Evolutionary conservation across 2,797 vertebrate species (phyloP).

Genomic region (Enteromius anoplus): DNA sequence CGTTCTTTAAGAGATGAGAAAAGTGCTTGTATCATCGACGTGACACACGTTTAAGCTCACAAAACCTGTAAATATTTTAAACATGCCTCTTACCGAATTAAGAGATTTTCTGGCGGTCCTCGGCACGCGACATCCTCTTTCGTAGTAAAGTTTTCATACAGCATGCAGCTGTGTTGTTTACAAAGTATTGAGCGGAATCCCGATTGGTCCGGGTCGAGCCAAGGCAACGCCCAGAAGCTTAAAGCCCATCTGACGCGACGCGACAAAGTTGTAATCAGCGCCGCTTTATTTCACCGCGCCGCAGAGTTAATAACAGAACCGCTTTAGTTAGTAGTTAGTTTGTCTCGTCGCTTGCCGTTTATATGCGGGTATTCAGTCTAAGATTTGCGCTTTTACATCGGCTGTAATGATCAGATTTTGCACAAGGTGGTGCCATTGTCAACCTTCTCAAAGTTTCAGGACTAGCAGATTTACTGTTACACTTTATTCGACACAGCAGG

Average conservation of each 20-base stretch:
- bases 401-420: not conserved
- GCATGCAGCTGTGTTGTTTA: constrained; percentile 78
- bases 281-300: not conserved
- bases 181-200: constrained; percentile 72
- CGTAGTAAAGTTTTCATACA: constrained; percentile 62
- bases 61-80: not conserved
- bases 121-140: constrained; percentile 16
- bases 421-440: constrained; percentile 38
- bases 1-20: constrained; percentile 26
- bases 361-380: not conserved
- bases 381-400: not conserved
- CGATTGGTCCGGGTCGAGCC: constrained; percentile 71
- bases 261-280: not conserved
- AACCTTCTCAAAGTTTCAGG: not conserved
- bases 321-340: not conserved
- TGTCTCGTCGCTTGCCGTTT: not conserved
- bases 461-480: not conserved
- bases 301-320: not conserved
- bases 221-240: constrained; percentile 72
- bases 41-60: not conserved
- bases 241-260: constrained; percentile 43
- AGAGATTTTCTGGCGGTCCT: constrained; percentile 2
- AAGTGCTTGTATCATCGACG: constrained; percentile 9
- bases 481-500: not conserved
- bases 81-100: constrained; percentile 38